Conservation (phyloP, 2,888 invertebrate species). For the Ellobium chinense region DNA sequence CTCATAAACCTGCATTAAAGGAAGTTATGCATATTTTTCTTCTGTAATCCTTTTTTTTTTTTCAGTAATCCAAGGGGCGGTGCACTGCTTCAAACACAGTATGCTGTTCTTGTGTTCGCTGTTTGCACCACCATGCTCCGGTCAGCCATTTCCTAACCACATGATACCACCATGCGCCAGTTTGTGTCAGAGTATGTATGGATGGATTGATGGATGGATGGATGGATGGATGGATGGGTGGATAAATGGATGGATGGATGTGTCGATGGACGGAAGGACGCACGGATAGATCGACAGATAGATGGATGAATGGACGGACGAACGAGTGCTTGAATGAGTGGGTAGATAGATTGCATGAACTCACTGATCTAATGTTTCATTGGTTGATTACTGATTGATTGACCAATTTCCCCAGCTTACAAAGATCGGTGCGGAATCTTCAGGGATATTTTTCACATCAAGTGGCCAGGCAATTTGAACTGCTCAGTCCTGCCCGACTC, state of each 20-base stretch:
- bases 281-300: background rate
- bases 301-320: background rate
- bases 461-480: slow-evolving; percentile 60
- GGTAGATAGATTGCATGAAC: background rate
- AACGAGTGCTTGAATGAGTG: background rate
- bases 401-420: slow-evolving; percentile 54
- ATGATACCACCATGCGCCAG: slow-evolving; percentile 69
- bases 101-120: slow-evolving; percentile 63
- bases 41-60: no score
- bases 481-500: slow-evolving; percentile 66
- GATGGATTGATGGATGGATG: background rate
- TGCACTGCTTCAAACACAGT: slow-evolving; percentile 65
- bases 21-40: no score
- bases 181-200: slow-evolving; percentile 64
- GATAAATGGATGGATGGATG: background rate
- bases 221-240: background rate
- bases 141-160: slow-evolving; percentile 55
- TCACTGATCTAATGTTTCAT: background rate
- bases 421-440: slow-evolving; percentile 64
- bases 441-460: slow-evolving; percentile 62
- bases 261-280: background rate
- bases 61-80: slow-evolving; percentile 55
- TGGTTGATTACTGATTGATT: background rate
- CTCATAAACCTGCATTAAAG: no score
- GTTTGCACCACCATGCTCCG: slow-evolving; percentile 65